phyloP scores from a whole-genome alignment of 1,140 invertebrate species.

The Cecropterus lyciades region DNA sequence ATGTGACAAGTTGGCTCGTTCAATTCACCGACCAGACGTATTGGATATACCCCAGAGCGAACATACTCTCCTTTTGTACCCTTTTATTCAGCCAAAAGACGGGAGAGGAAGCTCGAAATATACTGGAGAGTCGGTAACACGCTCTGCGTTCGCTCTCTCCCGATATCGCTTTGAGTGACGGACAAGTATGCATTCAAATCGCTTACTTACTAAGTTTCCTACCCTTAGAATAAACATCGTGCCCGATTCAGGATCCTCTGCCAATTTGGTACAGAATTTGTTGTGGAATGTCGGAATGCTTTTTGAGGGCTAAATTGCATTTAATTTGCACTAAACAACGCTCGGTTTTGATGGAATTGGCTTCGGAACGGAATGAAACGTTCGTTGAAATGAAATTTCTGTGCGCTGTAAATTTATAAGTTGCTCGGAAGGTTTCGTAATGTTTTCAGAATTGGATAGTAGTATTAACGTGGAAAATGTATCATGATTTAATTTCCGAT shows the following conservation, averaged over 20 bases:
- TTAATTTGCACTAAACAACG: constrained; percentile 79
- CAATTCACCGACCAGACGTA: constrained; percentile 55
- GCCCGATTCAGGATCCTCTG: constrained; percentile 59
- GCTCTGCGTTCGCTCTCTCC: constrained; percentile 63
- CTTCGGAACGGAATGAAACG: constrained; percentile 40
- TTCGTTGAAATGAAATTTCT: constrained; percentile 48
- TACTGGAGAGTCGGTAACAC: constrained; percentile 59
- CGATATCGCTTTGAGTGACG: constrained; percentile 87
- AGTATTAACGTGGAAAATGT: constrained; percentile 30
- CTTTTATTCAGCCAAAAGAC: constrained; percentile 20
- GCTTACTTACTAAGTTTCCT: constrained; percentile 84
- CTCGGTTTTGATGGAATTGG: constrained; percentile 58
- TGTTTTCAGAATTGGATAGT: constrained; percentile 26
- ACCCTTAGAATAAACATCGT: constrained; percentile 74
- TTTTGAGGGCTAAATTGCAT: constrained; percentile 77
- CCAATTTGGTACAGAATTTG: constrained; percentile 81
- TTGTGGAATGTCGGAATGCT: constrained; percentile 75
- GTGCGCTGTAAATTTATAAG: constrained; percentile 37
- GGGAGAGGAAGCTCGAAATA: constrained; percentile 49
- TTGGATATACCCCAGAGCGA: constrained; percentile 40
- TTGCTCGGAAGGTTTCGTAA: constrained; percentile 28
- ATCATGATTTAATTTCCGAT: constrained; percentile 34
- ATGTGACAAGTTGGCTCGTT: constrained; percentile 81
- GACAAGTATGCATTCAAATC: constrained; percentile 89
- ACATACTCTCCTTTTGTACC: constrained; percentile 31